Percentiles rank a stretch among this genome's conserved stretches.
Conservation (phyloP, 2,113 vertebrate species). For the Galbula dea region DNA sequence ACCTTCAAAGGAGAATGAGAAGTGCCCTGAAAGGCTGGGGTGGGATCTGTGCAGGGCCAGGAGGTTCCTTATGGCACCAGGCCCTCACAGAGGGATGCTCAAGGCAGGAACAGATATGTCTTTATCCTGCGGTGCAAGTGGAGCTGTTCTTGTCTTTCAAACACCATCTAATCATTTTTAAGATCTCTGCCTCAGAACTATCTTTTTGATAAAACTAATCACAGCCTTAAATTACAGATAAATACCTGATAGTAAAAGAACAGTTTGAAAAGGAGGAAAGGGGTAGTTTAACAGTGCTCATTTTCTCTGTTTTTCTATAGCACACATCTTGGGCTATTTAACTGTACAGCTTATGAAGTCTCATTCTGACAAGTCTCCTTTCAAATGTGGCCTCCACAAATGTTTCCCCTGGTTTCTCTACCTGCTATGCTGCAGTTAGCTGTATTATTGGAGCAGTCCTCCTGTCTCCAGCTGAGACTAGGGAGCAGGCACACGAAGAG, state of each 20-base stretch:
- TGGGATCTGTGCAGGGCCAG: background rate
- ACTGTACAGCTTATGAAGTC: background rate
- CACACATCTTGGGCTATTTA: conserved; percentile 41
- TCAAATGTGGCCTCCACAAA: background rate
- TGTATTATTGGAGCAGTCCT: background rate
- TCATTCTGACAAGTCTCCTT: conserved; percentile 30
- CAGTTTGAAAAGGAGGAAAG: conserved; percentile 15
- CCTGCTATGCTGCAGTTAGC: background rate
- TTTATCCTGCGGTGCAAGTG: conserved; percentile 6
- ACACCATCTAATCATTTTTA: conserved; percentile 28
- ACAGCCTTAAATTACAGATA: conserved; percentile 61
- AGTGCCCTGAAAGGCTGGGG: background rate
- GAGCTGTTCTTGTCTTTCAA: conserved; percentile 22
- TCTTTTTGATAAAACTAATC: conserved; percentile 64
- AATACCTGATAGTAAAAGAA: conserved; percentile 38
- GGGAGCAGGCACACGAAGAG: background rate
- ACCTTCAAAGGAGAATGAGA: background rate
- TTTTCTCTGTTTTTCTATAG: conserved; percentile 36
- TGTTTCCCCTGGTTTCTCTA: background rate
- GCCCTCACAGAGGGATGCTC: background rate
- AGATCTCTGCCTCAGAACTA: conserved; percentile 50
- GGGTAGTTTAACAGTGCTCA: background rate
- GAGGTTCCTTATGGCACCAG: background rate
- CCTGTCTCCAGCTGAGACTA: background rate
- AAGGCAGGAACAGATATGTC: background rate